Percentiles rank a stretch among this genome's conserved stretches.
phyloP scores from a whole-genome alignment of 2,797 vertebrate genomes.

The Helicolenus hilgendorfi region DNA sequence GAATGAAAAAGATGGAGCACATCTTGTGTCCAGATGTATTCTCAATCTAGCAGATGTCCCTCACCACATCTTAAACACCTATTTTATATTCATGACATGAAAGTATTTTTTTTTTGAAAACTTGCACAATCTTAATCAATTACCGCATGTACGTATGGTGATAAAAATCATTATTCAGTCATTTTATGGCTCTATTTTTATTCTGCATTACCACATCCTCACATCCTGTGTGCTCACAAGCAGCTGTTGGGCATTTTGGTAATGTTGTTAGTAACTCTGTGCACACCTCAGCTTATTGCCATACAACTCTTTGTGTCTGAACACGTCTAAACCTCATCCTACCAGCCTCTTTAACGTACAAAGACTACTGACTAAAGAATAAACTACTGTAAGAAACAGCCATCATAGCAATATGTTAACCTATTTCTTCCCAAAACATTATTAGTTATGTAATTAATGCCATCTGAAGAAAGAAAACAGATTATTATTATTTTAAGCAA shows the following conservation, averaged over 20 bases:
- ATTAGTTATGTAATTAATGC: background rate
- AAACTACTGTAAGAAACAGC: background rate
- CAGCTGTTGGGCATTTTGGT: slow-evolving; percentile 35
- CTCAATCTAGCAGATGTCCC: slow-evolving; percentile 39
- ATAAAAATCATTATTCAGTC: slow-evolving; percentile 41
- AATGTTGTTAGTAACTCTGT: background rate
- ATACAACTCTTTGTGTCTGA: background rate
- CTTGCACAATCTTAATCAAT: slow-evolving; percentile 9
- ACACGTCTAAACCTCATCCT: background rate
- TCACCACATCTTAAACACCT: slow-evolving; percentile 39
- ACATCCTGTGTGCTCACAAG: slow-evolving; percentile 26
- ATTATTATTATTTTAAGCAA: background rate
- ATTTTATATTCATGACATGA: slow-evolving; percentile 41
- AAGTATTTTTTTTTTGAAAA: background rate
- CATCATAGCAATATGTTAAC: background rate
- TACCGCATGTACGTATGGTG: background rate
- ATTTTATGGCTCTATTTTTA: slow-evolving; percentile 37
- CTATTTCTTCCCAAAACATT: background rate
- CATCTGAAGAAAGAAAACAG: background rate
- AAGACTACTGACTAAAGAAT: background rate
- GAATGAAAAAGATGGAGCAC: slow-evolving; percentile 27
- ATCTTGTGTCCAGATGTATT: slow-evolving; percentile 69
- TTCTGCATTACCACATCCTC: slow-evolving; percentile 33
- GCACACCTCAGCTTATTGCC: background rate
- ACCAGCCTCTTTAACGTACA: background rate